These are phyloP conservation scores for Rhyzopertha dominica DNA, from an alignment of 1,140 invertebrate species.

Conservation along the genomic window DNA sequence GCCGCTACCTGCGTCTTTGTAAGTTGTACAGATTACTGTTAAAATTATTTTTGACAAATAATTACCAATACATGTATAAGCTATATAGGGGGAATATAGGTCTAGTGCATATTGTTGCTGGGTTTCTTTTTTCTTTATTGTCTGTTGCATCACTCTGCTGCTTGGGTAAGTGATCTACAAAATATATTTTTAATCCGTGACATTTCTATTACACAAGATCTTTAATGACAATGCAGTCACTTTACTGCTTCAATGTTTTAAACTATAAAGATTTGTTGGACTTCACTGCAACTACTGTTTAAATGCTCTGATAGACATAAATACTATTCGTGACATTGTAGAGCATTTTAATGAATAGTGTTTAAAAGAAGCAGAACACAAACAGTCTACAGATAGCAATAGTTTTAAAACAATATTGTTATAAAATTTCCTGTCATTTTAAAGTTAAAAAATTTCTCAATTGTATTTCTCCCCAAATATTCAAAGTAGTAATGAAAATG, in stretches of 20 bases:
- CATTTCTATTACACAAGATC: background rate
- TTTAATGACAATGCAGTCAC: no score
- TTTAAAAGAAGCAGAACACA: no score
- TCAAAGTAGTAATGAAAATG: conserved; percentile 5
- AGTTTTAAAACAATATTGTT: no score
- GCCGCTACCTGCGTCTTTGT: conserved; percentile 17
- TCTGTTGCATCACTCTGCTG: conserved; percentile 32
- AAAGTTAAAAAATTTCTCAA: no score
- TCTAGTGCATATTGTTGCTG: conserved; percentile 43
- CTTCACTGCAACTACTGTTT: background rate
- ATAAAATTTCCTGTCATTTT: no score
- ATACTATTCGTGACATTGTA: no score
- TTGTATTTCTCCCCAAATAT: background rate
- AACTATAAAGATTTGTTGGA: background rate
- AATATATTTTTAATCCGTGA: background rate
- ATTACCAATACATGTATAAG: conserved; percentile 43
- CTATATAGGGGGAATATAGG: conserved; percentile 42
- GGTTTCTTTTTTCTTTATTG: conserved; percentile 32
- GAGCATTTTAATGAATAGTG: no score
- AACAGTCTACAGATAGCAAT: no score
- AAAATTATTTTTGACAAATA: conserved; percentile 44
- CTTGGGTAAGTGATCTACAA: conserved; percentile 24
- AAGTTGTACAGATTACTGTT: conserved; percentile 43
- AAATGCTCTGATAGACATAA: conserved; percentile 6
- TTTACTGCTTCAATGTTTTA: no score